Percentiles rank a stretch among this genome's conserved stretches.
Evolutionary conservation across 1,140 invertebrate genomes (phyloP).

Genomic region (Macrobrachium nipponense): DNA sequence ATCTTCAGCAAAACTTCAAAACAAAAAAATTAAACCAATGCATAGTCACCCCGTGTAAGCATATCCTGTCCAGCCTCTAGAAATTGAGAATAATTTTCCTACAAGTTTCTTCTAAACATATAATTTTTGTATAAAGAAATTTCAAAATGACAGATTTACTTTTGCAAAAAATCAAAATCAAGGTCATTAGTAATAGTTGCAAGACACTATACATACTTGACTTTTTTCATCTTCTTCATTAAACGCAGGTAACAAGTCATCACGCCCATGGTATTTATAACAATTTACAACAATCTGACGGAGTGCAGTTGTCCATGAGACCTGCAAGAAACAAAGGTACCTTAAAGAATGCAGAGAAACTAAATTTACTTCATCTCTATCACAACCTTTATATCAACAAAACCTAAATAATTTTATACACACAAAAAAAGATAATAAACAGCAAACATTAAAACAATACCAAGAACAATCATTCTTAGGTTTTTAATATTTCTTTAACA

Average conservation of each 20-base stretch:
- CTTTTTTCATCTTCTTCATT: slow-evolving; percentile 81
- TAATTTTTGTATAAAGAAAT: background rate
- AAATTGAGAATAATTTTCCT: too few species aligned
- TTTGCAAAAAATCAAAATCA: background rate
- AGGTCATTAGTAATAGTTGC: background rate
- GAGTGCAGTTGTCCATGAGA: slow-evolving; percentile 98
- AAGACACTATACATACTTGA: slow-evolving; percentile 37
- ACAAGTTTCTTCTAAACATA: background rate
- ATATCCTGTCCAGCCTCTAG: too few species aligned
- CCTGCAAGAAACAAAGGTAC: slow-evolving; percentile 73
- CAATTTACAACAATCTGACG: slow-evolving; percentile 98
- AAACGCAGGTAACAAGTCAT: slow-evolving; percentile 94
- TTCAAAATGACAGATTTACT: too few species aligned
- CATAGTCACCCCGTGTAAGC: too few species aligned
- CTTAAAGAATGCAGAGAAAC: background rate
- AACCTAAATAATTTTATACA: background rate
- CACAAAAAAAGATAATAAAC: background rate
- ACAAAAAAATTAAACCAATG: too few species aligned
- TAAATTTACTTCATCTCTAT: background rate
- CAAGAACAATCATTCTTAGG: background rate
- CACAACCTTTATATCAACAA: background rate
- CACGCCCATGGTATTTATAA: slow-evolving; percentile 96
- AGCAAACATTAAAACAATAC: background rate
- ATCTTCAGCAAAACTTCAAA: too few species aligned
- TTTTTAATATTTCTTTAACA: too few species aligned